phyloP scores from a whole-genome alignment of 1,140 invertebrate species.

The Tetramorium parvispinum region DNA sequence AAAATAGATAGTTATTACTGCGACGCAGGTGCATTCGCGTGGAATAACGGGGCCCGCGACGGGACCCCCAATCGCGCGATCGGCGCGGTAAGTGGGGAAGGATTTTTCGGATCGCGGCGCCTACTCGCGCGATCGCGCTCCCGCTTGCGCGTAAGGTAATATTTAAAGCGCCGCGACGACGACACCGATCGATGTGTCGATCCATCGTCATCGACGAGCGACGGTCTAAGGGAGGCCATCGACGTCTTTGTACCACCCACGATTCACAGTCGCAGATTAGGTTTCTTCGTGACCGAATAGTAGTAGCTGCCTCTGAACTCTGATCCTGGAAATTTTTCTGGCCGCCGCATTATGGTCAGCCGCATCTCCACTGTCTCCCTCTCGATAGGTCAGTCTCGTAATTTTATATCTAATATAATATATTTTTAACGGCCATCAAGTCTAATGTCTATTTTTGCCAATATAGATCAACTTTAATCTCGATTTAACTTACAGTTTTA shows the following conservation, averaged over 20 bases:
- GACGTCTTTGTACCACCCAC: slow-evolving; percentile 3
- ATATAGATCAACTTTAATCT: too few species aligned
- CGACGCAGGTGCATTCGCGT: background rate
- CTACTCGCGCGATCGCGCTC: slow-evolving; percentile 32
- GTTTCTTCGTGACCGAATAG: slow-evolving; percentile 32
- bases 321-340: background rate
- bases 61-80: background rate
- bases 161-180: slow-evolving; percentile 68
- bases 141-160: slow-evolving; percentile 72
- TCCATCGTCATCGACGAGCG: slow-evolving; percentile 44
- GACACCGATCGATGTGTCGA: slow-evolving; percentile 45
- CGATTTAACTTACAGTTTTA: too few species aligned
- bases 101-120: slow-evolving; percentile 37
- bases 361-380: slow-evolving; percentile 65
- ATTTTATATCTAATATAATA: too few species aligned
- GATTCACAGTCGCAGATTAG: slow-evolving; percentile 45
- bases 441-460: too few species aligned
- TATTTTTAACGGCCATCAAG: too few species aligned
- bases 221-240: slow-evolving; percentile 6
- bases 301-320: background rate
- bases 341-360: slow-evolving; percentile 60
- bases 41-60: background rate
- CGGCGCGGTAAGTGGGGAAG: slow-evolving; percentile 28
- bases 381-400: slow-evolving; percentile 63
- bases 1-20: slow-evolving; percentile 2